A percentile compares a stretch with the other conserved stretches of the same genome.
Conservation (phyloP, 2,888 invertebrate species). For the Seladonia tumulorum region DNA sequence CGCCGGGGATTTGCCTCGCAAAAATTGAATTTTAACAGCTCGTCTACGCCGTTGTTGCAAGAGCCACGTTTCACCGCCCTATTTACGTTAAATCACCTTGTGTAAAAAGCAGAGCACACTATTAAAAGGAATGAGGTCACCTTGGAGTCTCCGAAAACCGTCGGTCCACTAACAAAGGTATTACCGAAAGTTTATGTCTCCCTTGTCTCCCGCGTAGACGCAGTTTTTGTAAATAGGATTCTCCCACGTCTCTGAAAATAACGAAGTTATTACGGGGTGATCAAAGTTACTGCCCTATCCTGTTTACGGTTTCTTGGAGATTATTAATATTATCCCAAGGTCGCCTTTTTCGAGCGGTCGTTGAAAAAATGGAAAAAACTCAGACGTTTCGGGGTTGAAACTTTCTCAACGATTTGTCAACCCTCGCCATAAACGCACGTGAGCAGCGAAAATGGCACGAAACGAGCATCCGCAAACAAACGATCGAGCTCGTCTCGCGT, state of each 20-base stretch:
- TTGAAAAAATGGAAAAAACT: no score
- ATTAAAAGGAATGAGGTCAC: conserved; percentile 3
- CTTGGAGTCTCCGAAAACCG: neutral
- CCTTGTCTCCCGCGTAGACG: neutral
- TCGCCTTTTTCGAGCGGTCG: neutral
- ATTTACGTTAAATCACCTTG: neutral
- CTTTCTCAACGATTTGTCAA: neutral
- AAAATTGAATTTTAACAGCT: neutral
- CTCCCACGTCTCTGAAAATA: neutral
- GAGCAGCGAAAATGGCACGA: neutral
- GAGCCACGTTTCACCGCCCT: neutral
- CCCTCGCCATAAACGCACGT: neutral
- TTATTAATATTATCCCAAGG: neutral
- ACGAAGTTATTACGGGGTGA: neutral
- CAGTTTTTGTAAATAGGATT: neutral
- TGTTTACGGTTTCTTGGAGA: neutral
- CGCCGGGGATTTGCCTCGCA: neutral
- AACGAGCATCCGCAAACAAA: neutral
- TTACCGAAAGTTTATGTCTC: neutral
- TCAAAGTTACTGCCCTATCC: neutral
- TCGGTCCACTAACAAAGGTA: neutral
- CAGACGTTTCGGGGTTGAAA: neutral
- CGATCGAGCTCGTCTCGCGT: neutral
- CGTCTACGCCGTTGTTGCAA: neutral
- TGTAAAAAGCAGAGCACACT: neutral